Evolutionary conservation across 2,888 invertebrate genomes (phyloP), one percentile per base, ranked within the genome.

Genomic region (Uropetala carovei): DNA sequence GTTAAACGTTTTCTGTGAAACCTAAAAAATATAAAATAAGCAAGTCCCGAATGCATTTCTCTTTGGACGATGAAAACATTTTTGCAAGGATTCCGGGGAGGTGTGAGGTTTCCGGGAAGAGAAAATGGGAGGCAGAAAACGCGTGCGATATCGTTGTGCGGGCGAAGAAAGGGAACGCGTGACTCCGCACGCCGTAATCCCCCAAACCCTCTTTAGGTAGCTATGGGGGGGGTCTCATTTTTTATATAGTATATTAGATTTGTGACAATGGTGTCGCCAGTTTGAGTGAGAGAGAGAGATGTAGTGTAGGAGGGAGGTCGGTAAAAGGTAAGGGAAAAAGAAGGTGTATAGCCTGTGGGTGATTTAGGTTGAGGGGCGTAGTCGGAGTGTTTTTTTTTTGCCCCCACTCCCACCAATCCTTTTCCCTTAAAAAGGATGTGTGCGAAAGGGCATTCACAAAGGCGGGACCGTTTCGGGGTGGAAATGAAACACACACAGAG

Each of bases 361-460:
- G 68, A n/a, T 68, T 18, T n/a, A 68, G 68, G 68, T 43, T 43
- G 43, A 22, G 22, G 18, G 18, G 68, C 68, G 68, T 68, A 18
- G 68, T 68, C 22, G 8, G 68, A n/a, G 68, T 68, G 68, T 22
- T 18, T 68, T 68, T n/a, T 22, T 22, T n/a, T 22, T 22, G 18
- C 68, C 68, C 68, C 68, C 68, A n/a, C 9, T 5, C 68, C 68
- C 68, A 16, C 68, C 16, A 18, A 10, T 64, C 13, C 68, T 10
- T 9, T 68, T 43, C 43, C 43, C 18, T 68, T 68, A 68, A 68
- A 68, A 68, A 68, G 68, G 68, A 68, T 68, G 68, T 68, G 68
- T 68, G 68, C 68, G 22, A 22, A 68, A 68, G 22, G 68, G 68
- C 68, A 68, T 68, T 68, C 68, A 68, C 68, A 68, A 68, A 68